These are phyloP conservation scores for Drosophila kokeensis DNA, from an alignment of 2,888 invertebrate genomes.

Conservation along the genomic window DNA sequence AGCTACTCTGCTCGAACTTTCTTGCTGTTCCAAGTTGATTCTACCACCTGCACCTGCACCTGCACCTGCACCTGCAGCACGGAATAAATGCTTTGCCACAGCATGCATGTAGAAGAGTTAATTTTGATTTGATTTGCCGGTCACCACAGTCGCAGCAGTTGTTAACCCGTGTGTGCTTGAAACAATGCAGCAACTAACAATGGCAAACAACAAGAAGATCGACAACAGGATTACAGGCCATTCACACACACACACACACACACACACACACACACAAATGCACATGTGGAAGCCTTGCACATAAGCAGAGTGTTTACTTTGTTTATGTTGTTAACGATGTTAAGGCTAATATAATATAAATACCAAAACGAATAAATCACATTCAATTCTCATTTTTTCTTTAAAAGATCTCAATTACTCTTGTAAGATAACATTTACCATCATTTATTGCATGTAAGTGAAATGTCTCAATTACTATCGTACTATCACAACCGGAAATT, in stretches of 20 bases:
- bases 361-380: neutral
- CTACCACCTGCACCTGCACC: constrained; percentile 32
- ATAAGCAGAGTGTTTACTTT: neutral
- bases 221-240: constrained; percentile 2
- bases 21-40: neutral
- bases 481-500: neutral
- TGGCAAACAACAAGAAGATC: constrained; percentile 7
- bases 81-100: constrained; percentile 22
- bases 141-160: constrained; percentile 3
- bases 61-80: constrained; percentile 24
- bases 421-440: neutral
- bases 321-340: neutral
- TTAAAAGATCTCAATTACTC: neutral
- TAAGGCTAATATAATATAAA: neutral
- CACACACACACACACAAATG: neutral
- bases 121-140: constrained; percentile 36
- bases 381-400: neutral
- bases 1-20: neutral
- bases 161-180: constrained; percentile 15
- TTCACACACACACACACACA: neutral
- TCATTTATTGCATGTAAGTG: neutral
- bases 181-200: constrained; percentile 19
- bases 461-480: neutral
- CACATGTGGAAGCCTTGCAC: constrained; percentile 1
- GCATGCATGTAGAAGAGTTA: constrained; percentile 42